A percentile compares a stretch with the other conserved stretches of the same genome.
These are phyloP conservation scores for Mellivora capensis DNA, from an alignment of 2,113 vertebrate species.

Conservation along the genomic window DNA sequence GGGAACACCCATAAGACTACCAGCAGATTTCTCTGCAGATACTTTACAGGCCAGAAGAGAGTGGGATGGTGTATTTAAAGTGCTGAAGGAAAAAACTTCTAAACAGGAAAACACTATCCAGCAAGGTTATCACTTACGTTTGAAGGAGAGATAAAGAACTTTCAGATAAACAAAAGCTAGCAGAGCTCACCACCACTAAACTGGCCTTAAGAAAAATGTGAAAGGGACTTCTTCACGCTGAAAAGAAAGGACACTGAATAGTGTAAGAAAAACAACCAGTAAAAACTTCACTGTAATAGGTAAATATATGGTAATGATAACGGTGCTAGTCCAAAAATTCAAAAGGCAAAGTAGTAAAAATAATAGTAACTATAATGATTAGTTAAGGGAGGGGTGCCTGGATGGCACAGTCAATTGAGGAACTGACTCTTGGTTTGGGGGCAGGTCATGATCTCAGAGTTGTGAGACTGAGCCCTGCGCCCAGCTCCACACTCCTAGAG, in stretches of 20 bases:
- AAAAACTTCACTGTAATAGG: background rate
- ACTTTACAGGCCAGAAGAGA: background rate
- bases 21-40: background rate
- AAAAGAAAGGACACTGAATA: background rate
- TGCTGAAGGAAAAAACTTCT: background rate
- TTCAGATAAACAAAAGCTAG: background rate
- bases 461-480: background rate
- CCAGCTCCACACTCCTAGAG: background rate
- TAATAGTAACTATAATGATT: background rate
- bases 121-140: background rate
- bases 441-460: background rate
- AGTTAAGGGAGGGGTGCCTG: background rate
- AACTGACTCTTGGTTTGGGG: background rate
- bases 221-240: background rate
- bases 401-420: background rate
- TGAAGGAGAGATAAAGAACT: background rate
- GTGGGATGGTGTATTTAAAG: background rate
- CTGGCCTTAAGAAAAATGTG: background rate
- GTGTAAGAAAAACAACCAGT: background rate
- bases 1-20: background rate
- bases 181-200: background rate
- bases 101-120: background rate
- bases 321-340: background rate
- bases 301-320: background rate
- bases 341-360: background rate